Conservation (phyloP, 2,113 vertebrate genomes). For the Spermophilus dauricus region DNA sequence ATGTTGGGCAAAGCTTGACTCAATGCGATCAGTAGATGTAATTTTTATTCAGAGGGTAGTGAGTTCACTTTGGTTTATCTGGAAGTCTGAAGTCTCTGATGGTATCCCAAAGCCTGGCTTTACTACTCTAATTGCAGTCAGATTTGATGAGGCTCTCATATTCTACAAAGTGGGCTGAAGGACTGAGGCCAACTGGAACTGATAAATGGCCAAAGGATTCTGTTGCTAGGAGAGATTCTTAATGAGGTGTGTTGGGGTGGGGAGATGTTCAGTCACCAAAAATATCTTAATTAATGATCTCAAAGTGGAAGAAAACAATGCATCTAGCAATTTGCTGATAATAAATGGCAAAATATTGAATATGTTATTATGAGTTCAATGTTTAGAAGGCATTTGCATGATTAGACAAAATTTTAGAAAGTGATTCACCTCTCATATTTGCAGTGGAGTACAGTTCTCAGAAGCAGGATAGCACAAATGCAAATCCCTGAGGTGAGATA, state of each 20-base stretch:
- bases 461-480: background rate
- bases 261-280: background rate
- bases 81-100: background rate
- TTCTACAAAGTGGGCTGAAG: background rate
- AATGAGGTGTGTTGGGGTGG: background rate
- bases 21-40: background rate
- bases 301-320: conserved; percentile 22
- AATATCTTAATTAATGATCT: conserved; percentile 62
- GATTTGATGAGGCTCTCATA: background rate
- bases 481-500: background rate
- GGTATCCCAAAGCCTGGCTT: background rate
- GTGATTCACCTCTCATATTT: background rate
- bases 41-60: background rate
- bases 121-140: background rate
- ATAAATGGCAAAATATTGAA: background rate
- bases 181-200: background rate
- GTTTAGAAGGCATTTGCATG: background rate
- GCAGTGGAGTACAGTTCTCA: background rate
- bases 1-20: background rate
- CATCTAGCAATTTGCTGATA: conserved; percentile 16
- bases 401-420: conserved; percentile 57
- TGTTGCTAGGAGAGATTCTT: background rate
- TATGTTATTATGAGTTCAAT: background rate
- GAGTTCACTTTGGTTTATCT: background rate
- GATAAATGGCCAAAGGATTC: background rate